Evolutionary conservation across 2,113 vertebrate species (phyloP).

Genomic region (Theristicus caerulescens): DNA sequence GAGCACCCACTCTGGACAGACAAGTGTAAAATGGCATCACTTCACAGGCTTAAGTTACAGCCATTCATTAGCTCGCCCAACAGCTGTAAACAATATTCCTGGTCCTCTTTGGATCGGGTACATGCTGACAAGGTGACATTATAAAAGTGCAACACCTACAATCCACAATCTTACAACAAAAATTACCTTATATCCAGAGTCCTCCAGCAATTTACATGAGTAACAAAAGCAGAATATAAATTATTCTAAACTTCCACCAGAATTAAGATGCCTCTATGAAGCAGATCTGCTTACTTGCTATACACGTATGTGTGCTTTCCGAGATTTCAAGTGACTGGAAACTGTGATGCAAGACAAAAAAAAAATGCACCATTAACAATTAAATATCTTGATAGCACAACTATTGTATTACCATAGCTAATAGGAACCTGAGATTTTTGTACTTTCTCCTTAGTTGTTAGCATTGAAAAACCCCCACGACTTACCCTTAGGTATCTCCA

Average conservation of each 20-base stretch:
- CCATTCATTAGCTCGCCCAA: neutral
- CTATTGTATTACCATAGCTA: neutral
- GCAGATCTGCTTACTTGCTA: neutral
- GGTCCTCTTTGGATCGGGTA: neutral
- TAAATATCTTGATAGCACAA: neutral
- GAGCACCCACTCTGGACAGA: neutral
- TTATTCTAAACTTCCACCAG: neutral
- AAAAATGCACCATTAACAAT: neutral
- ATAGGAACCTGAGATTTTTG: neutral
- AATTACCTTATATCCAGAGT: neutral
- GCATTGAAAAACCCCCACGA: neutral
- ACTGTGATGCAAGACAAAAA: neutral
- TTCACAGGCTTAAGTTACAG: neutral
- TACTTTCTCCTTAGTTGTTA: neutral
- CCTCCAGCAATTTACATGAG: neutral
- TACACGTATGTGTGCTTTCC: neutral
- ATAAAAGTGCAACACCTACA: neutral
- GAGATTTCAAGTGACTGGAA: neutral
- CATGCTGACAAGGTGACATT: neutral
- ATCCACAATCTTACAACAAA: neutral
- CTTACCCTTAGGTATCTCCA: neutral
- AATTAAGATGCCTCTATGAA: neutral
- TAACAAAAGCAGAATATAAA: constrained; percentile 4
- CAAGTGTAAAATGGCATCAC: constrained; percentile 16
- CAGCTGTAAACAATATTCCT: constrained; percentile 1